Base-by-base conservation (phyloP, 2,797 vertebrate species). In the Bufotes viridis region DNA sequence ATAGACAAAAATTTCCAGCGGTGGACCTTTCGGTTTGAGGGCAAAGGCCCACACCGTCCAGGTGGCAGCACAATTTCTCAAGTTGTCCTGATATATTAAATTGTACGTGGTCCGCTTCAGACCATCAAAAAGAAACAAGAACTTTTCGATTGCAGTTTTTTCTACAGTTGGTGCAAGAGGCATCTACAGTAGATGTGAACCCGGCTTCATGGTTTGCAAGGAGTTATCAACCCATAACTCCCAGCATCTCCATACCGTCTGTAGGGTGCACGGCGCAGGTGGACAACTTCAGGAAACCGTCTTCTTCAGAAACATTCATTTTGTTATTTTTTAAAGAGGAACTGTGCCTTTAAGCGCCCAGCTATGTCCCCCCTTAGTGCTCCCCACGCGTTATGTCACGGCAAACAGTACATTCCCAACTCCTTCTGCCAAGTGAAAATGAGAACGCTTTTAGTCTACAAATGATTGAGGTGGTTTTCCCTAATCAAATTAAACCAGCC, bases 381-480 rank as follows among this genome's bases (percentile, higher is more conserved):
- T 93, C 92, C 90, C 92, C 93, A 42, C 91, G 91, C 90, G 89
- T 91, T 55, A 93, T 93, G 92, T 93, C 90, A 93, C 92, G 85
- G 91, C 93, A 91, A 88, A 78, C 92, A 93, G 93, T 93, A 93
- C 93, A 94, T 95, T 95, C 93, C 93, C 92, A 93, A 92, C 93
- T 95, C 92, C 92, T 90, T 92, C 92, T 95, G 94, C 94, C 94
- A 95, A 95, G 94, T 92, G 93, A 94, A 95, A 96, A 95, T 93
- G 93, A 95, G 95, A 96, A 95, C 90, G 87, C 92, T 94, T 93
- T 94, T 93, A 94, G 94, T 94, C 93, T 93, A 95, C 94, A 96
- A 96, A 94, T 94, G 95, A 96, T 95, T 95, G 95, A 96, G 95
- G 95, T 95, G 94, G 94, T 95, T 96, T 95, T 94, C 94, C 93